Base-by-base conservation (phyloP, 1,140 invertebrate species). In the Lysiphlebus fabarum region DNA sequence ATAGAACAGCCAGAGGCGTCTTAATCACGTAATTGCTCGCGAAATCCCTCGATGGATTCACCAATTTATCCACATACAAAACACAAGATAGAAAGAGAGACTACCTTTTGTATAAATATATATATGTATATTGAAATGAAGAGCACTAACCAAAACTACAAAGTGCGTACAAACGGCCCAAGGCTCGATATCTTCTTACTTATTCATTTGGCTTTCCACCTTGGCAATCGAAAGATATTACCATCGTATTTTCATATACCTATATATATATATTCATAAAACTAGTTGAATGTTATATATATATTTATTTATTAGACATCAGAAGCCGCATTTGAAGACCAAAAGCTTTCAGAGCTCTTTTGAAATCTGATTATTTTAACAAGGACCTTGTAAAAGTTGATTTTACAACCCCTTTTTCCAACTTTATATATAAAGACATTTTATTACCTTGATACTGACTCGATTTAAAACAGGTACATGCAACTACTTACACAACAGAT, bases 11-110 rank as follows among this genome's bases (percentile, higher is more conserved):
- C 74, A 64, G 70, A 75, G 74, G 77, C 77, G 72, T 71, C 75
- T 78, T 79, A 78, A 79, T 79, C 76, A 78, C 72, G 75, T 79
- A 79, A 79, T 79, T 79, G 77, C 75, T 75, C 68, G 73, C 68
- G 69, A 76, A 77, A 77, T 77, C 74, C 74, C 17, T 26, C 70
- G 70, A 62, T 64, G 61, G 58, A 51, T 49, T 38, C 45, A 41
- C 58, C 17, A 56, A 47, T 44, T 38, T 58, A 59, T 54, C 38
- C 41, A 37, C 26, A 51, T 41, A 50, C n/a, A n/a, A n/a, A n/a
- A n/a, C n/a, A n/a, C n/a, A n/a, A n/a, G n/a, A n/a, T n/a, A 44
- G 42, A 36, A 34, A 56, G 54, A 38, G 44, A 44, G 45, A 55
- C 37, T 6, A 12, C 34, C 33, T 38, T 41, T 33, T 38, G 51